A percentile compares a stretch with the other conserved stretches of the same genome.
phyloP scores from a whole-genome alignment of 2,888 invertebrate genomes.

The Callyntrura guangdongensis region DNA sequence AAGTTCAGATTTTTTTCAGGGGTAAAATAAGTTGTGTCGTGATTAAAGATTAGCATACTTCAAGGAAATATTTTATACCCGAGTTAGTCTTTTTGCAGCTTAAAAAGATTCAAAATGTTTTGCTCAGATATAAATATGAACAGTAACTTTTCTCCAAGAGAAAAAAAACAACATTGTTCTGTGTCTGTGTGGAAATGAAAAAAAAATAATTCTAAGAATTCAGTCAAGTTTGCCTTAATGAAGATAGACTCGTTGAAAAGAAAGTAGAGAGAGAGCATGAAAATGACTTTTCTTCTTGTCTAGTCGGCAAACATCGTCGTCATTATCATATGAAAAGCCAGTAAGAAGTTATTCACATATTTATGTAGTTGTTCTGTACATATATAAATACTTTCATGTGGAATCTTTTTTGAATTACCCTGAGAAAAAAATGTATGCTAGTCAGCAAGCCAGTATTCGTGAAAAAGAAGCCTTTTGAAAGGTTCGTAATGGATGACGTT shows the following conservation, averaged over 20 bases:
- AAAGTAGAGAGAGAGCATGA: slow-evolving; percentile 36
- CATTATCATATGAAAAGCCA: slow-evolving; percentile 32
- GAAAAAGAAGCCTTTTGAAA: slow-evolving; percentile 9
- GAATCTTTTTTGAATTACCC: background rate
- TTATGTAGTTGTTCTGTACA: background rate
- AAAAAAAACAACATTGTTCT: background rate
- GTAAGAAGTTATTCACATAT: background rate
- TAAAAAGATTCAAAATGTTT: background rate
- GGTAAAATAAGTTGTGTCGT: slow-evolving; percentile 28
- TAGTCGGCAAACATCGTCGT: slow-evolving; percentile 11
- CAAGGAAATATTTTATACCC: background rate
- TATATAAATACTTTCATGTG: slow-evolving; percentile 24
- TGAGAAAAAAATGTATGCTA: slow-evolving; percentile 31
- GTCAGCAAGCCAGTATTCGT: slow-evolving; percentile 10
- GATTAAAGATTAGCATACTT: slow-evolving; percentile 16
- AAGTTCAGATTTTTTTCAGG: background rate
- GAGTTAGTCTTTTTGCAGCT: slow-evolving; percentile 4
- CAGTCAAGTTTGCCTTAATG: slow-evolving; percentile 61
- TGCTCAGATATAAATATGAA: slow-evolving; percentile 2
- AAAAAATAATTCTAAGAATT: slow-evolving; percentile 60
- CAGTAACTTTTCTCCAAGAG: background rate
- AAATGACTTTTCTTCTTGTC: slow-evolving; percentile 37
- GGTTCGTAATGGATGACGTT: slow-evolving; percentile 56
- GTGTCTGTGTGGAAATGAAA: background rate
- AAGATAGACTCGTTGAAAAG: slow-evolving; percentile 64